A percentile compares a stretch with the other conserved stretches of the same genome.
Conservation (phyloP, 2,113 vertebrate species). For the Sphyrna mokarran region DNA sequence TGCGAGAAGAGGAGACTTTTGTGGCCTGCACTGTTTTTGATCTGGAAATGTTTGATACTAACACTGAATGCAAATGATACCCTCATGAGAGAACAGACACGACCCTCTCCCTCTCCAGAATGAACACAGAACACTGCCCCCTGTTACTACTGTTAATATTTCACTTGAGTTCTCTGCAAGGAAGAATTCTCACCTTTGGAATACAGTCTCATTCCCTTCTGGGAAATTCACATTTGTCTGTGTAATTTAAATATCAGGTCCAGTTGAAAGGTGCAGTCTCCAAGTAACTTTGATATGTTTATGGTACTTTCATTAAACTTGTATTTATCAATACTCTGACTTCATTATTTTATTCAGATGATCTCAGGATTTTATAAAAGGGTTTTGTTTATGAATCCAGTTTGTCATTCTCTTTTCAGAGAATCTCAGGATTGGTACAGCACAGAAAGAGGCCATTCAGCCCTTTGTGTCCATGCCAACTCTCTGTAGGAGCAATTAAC, state of each 20-base stretch:
- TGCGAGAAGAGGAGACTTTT: background rate
- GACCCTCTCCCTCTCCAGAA: background rate
- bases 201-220: background rate
- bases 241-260: background rate
- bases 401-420: background rate
- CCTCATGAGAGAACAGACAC: background rate
- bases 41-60: background rate
- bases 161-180: background rate
- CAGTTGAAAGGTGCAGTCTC: background rate
- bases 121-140: background rate
- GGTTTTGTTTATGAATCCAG: background rate
- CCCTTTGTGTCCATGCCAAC: no score
- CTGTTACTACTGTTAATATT: background rate
- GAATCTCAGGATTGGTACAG: no score
- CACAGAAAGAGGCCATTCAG: no score
- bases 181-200: background rate
- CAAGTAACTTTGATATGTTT: background rate
- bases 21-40: background rate
- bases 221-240: background rate
- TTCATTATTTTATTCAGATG: background rate
- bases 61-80: background rate
- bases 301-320: slow-evolving; percentile 5
- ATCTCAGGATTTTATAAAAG: background rate
- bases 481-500: no score
- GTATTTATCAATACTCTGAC: background rate